Evolutionary conservation across 2,113 vertebrate species (phyloP), one percentile per base, ranked within the genome.

Genomic region (Grammomys surdaster): DNA sequence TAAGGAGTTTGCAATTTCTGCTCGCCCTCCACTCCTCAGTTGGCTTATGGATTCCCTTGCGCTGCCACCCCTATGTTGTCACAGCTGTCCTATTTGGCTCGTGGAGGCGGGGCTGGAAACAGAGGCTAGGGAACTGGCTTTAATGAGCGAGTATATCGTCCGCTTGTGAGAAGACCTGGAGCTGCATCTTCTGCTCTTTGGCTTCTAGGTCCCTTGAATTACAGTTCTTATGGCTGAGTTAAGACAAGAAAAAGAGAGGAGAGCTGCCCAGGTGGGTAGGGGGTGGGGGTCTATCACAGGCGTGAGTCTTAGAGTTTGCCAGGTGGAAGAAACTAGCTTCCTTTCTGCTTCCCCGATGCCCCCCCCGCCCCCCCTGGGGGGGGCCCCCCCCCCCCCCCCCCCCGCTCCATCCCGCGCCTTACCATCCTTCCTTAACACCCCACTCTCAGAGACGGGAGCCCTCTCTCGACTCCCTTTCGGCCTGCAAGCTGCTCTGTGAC

Each of bases 1-100:
- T 54, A 5, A 63, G 43, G 33, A 16, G 58, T 84, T 80, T 28
- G 76, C 46, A 85, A 90, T 85, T 94, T 94, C 70, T 95, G 14
- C 81, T n/a, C 56, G 5, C 43, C 63, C 17, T 22, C 8, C 28
- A 20, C 60, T n/a, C 54, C 2, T 72, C 73, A 7, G 60, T 78
- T n/a, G 10, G 22, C 24, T 0, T 48, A 4, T 12, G 77, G 88
- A 22, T 46, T 2, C 36, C 6, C 10, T 48, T 12, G 82, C 54
- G 77, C 51, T 36, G 51, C 4, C 33, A 36, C 51, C 77, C n/a
- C 17, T 80, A 7, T 36, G 19, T 46, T 22, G 33, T 51, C 31
- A 78, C 48, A 78, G 28, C 28, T 19, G 48, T 28, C 46, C 7
- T 31, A 3, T 48, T 48, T 36, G 78, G 2, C 78, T 1, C 2